Evolutionary conservation across 2,888 invertebrate species (phyloP), one percentile per base, ranked within the genome.

Genomic region (Blera fallax): DNA sequence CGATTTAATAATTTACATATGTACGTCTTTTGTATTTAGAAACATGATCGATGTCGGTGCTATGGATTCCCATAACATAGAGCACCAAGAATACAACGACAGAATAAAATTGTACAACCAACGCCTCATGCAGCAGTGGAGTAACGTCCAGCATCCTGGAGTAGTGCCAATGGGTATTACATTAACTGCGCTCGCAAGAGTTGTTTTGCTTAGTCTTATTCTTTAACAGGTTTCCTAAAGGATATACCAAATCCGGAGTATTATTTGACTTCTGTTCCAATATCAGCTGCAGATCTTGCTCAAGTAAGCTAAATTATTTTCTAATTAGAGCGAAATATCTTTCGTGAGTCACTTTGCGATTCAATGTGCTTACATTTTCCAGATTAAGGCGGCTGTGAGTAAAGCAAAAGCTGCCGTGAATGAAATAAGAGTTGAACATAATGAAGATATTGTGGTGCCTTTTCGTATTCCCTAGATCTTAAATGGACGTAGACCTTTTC

Each of bases 41-140:
- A 97, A 97, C 93, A 97, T 98, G 80, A 98, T 98, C 89, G 98
- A 98, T 93, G 97, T 98, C n/a, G 96, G 97, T 64, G 97, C 98
- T 2, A 93, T 97, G 88, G 98, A 97, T 87, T 95, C 97, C 8
- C 97, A 97, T 91, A 96, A 96, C 89, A 93, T 98, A 78, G 98
- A 98, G 89, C 96, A 97, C 88, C 96, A 97, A 89, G 98, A 97
- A 91, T 97, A 96, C 92, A 94, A 95, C 89, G 98, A 98, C 89
- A 94, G 97, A 87, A 95, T 96, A 88, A 95, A 95, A 88, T 93
- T 95, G 88, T 97, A 96, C 92, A 94, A 94, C 50, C 92, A 93
- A 81, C 93, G 93, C 58, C 91, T 94, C 37, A 93, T 93, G 87
- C 93, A 94, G 88, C 93, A 93, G 74, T 93, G 93, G 91, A 91